Evolutionary conservation across 2,797 vertebrate species (phyloP), one percentile per base, ranked within the genome.

Genomic region (Tachyglossus aculeatus): DNA sequence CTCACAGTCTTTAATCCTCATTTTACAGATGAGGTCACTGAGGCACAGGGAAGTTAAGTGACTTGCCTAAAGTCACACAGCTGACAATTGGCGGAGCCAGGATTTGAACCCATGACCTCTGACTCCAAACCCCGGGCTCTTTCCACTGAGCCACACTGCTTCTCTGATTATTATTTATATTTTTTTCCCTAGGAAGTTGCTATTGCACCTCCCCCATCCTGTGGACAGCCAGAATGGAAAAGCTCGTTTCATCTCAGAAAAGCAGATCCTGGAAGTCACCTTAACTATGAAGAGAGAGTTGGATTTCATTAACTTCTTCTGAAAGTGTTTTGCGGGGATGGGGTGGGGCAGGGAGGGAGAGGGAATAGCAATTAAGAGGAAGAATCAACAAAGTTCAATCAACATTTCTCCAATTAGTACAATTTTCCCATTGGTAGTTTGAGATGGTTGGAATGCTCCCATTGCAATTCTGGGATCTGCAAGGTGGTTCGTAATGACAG

Each of bases 151-250:
- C n/a, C n/a, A n/a, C n/a, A 14, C 16, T 60, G 33, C 71, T 68
- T 56, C n/a, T 65, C 37, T 31, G n/a, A n/a, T n/a, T 47, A 18
- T 62, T 24, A 34, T 61, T 54, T 61, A 8, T 63, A n/a, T 50
- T 31, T 52, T 33, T 24, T 82, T 70, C 84, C 37, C 27, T 88
- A 99, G 97, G 88, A 98, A 96, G 84, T 90, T 99, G 45, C 93
- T 96, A 67, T 86, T 98, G 56, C 96, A 96, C 65, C 93, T 99
- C 25, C 97, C 96, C 18, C 91, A 97, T 57, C 89, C 89, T 1
- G 91, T 96, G 25, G 92, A 96, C 81, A 88, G 78, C 60, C 85
- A 85, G 24, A 91, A 87, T 39, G 95, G 95, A 5, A 96, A 86
- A 79, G 97, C 96, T 55, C 81, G 80, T 50, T 97, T 97, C 83